A percentile compares a stretch with the other conserved stretches of the same genome.
phyloP scores from a whole-genome alignment of 2,888 invertebrate species.

The Eupithecia subfuscata region DNA sequence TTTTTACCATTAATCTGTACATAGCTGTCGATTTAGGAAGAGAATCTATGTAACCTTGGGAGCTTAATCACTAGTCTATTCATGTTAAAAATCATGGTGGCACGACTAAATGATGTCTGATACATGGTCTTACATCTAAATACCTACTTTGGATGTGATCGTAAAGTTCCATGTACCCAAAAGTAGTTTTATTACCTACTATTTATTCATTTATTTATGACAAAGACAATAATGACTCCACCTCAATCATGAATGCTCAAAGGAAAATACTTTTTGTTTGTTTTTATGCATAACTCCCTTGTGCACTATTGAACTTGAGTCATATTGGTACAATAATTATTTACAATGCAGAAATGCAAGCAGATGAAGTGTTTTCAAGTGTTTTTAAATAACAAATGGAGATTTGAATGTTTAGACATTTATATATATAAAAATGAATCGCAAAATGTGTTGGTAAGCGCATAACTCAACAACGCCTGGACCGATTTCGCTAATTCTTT shows the following conservation, averaged over 20 bases:
- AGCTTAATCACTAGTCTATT: background rate
- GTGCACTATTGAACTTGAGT: background rate
- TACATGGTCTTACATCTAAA: background rate
- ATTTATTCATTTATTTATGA: background rate
- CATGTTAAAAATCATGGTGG: background rate
- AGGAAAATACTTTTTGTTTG: background rate
- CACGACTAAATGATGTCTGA: background rate
- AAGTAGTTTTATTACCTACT: background rate
- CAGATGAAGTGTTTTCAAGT: background rate
- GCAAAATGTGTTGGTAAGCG: too few species aligned
- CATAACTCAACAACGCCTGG: too few species aligned
- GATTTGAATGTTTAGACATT: background rate
- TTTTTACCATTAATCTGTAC: background rate
- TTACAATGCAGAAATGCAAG: background rate
- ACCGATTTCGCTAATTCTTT: too few species aligned
- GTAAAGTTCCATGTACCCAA: background rate
- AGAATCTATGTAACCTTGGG: background rate
- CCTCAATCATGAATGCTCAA: background rate
- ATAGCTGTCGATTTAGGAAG: background rate
- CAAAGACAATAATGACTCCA: background rate
- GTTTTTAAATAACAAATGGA: background rate
- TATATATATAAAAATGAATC: too few species aligned
- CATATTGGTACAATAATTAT: slow-evolving; percentile 1
- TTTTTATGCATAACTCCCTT: background rate
- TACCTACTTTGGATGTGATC: background rate